phyloP scores from a whole-genome alignment of 2,113 vertebrate species.

The Thunnus thynnus region DNA sequence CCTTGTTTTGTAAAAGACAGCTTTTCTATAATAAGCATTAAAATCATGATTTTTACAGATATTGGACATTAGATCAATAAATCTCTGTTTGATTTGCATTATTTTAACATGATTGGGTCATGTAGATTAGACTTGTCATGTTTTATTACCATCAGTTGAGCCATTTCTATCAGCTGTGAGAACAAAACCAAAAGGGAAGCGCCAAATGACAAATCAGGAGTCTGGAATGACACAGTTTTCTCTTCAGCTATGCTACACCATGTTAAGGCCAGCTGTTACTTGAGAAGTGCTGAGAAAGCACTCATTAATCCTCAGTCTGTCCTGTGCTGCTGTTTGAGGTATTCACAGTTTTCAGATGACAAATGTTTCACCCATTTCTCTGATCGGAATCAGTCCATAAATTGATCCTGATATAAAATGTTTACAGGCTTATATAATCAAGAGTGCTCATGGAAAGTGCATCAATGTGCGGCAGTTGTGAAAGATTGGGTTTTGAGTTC shows the following conservation, averaged over 20 bases:
- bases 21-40: not conserved
- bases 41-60: not conserved
- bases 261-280: not conserved
- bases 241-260: not conserved
- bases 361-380: not conserved
- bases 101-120: not conserved
- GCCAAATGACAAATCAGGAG: too few species aligned
- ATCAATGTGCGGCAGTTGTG: conserved; percentile 9
- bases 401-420: not conserved
- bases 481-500: conserved; percentile 29
- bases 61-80: not conserved
- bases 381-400: conserved; percentile 2
- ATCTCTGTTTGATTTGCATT: not conserved
- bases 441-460: conserved; percentile 19
- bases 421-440: conserved; percentile 11
- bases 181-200: too few species aligned
- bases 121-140: not conserved
- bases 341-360: not conserved
- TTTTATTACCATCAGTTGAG: too few species aligned
- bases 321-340: not conserved
- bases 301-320: not conserved
- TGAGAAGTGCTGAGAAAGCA: not conserved
- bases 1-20: not conserved
- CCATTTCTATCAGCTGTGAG: too few species aligned
- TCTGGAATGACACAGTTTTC: too few species aligned